Evolutionary conservation across 2,797 vertebrate species (phyloP).

Genomic region (Saxicola maurus): DNA sequence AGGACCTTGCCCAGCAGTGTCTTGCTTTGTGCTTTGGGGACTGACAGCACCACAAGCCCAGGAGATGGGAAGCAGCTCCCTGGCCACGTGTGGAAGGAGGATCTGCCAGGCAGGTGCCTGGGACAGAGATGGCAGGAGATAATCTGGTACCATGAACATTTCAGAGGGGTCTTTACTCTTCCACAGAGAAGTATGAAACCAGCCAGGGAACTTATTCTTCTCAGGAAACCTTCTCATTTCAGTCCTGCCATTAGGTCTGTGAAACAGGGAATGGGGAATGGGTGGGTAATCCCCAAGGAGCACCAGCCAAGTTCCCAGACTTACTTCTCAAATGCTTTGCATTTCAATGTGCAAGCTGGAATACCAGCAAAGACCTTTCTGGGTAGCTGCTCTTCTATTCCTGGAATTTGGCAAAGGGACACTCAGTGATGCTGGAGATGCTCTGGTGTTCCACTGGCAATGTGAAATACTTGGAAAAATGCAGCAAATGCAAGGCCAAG

Average conservation of each 20-base stretch:
- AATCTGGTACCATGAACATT: background rate
- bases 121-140: background rate
- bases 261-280: background rate
- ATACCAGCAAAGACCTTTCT: background rate
- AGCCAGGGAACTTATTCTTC: background rate
- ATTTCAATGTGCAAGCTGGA: constrained; percentile 2
- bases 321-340: constrained; percentile 22
- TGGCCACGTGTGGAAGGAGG: background rate
- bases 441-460: background rate
- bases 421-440: constrained; percentile 9
- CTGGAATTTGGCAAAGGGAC: constrained; percentile 37
- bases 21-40: background rate
- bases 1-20: background rate
- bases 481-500: background rate
- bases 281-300: constrained; percentile 19
- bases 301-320: constrained; percentile 25
- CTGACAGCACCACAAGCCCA: background rate
- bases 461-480: background rate
- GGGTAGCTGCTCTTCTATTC: constrained; percentile 26
- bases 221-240: background rate
- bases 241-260: background rate
- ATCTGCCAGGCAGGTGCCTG: background rate
- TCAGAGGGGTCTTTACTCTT: background rate
- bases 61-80: background rate
- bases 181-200: background rate